Evolutionary conservation across 2,113 vertebrate genomes (phyloP), one percentile per base, ranked within the genome.

Genomic region (Phodopus roborovskii): DNA sequence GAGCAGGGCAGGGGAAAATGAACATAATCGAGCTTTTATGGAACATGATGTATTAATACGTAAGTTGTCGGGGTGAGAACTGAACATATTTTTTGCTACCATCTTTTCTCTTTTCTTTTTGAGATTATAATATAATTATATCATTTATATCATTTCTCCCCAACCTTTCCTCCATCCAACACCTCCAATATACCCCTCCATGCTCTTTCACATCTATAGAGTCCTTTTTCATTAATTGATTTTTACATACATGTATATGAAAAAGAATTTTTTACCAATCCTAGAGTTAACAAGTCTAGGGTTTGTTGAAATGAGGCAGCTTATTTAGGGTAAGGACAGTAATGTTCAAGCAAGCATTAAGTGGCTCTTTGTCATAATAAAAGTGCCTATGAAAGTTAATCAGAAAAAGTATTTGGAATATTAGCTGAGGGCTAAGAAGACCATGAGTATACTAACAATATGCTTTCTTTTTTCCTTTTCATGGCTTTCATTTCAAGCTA

Each of bases 401-500:
- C 64, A 94, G 24, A 91, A 97, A 97, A 96, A 96, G 70, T 90
- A 30, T 53, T 86, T 94, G 5, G 58, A 96, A 89, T 3, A 42
- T 48, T 96, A 97, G 56, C 71, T 96, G 48, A 91, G 73, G 45
- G 30, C 26, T 95, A 15, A 26, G 56, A 15, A 26, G 56, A 71
- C 42, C 22, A 79, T 77, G 94, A 92, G 70, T 90, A 91, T 68
- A 74, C 15, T 78, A 96, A 97, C 85, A 85, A 88, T 7, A 81
- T 79, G 8, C 39, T 97, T 88, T 95, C 7, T 19, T 73, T 73
- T 73, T 81, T 91, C 91, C 33, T 96, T 96, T 94, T 88, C 77
- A 68, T 82, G 50, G 66, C 42, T 96, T 92, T 89, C 86, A 93
- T 96, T 96, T 94, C 89, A 96, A 87, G 74, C 77, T 97, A 83